phyloP scores from a whole-genome alignment of 2,888 invertebrate species.

The Andrena minutula region DNA sequence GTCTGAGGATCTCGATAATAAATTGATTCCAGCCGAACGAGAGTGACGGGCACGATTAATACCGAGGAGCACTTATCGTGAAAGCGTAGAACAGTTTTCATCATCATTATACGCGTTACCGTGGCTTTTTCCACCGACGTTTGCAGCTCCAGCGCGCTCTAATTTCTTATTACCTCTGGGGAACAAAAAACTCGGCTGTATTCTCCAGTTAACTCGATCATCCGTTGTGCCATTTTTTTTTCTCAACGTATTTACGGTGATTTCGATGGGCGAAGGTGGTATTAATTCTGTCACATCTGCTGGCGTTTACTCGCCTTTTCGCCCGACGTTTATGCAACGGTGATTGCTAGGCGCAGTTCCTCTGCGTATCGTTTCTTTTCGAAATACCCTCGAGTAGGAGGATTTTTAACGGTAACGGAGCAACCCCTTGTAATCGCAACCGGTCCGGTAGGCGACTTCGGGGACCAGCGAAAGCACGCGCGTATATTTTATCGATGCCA shows the following conservation, averaged over 20 bases:
- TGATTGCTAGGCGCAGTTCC: not conserved
- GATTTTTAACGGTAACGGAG: conserved; percentile 52
- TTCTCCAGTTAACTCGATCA: conserved; percentile 19
- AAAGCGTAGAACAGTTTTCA: conserved; percentile 60
- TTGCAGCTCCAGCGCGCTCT: conserved; percentile 16
- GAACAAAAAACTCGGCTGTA: not conserved
- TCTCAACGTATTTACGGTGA: not conserved
- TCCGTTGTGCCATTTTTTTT: conserved; percentile 9
- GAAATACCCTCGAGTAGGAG: not conserved
- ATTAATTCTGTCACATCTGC: not conserved
- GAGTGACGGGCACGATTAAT: conserved; percentile 60
- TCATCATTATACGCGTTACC: conserved; percentile 21
- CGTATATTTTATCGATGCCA: conserved; percentile 56
- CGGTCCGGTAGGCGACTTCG: conserved; percentile 46
- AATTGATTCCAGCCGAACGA: conserved; percentile 62
- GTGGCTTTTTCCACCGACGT: not conserved
- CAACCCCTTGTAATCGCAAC: conserved; percentile 39
- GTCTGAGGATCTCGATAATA: conserved; percentile 45
- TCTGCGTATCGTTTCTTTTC: not conserved
- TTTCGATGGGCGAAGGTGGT: not conserved
- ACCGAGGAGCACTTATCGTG: conserved; percentile 60
- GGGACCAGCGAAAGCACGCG: conserved; percentile 44
- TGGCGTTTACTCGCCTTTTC: not conserved
- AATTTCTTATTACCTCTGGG: conserved; percentile 24
- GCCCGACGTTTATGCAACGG: not conserved